Conservation (phyloP, 2,113 vertebrate species). For the Protomyctophum bolini region DNA sequence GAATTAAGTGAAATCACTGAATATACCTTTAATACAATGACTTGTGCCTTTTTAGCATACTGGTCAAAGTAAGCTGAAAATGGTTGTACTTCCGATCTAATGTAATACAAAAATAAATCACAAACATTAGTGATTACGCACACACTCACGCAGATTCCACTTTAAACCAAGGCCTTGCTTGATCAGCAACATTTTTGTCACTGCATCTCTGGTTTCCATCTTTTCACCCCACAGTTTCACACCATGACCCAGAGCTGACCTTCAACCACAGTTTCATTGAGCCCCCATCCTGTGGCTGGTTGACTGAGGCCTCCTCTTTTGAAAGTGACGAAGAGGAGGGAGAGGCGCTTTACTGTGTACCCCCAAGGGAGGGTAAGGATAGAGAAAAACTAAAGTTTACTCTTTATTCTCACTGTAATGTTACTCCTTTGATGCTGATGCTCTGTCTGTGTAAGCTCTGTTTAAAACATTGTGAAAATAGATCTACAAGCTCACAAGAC, state of each 20-base stretch:
- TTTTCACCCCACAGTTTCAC: constrained; percentile 82
- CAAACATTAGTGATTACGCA: no score
- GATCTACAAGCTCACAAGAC: no score
- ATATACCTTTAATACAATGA: no score
- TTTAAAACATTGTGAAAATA: no score
- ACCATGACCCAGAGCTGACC: constrained; percentile 91
- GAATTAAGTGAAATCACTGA: no score
- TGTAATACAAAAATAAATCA: no score
- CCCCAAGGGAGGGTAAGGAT: constrained; percentile 87
- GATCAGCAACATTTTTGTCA: not conserved
- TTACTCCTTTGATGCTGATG: no score
- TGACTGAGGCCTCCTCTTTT: constrained; percentile 88
- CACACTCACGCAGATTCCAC: no score
- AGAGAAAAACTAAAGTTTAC: not conserved
- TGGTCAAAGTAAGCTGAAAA: no score
- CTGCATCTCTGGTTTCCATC: constrained; percentile 1
- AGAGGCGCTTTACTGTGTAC: constrained; percentile 86
- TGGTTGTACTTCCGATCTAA: no score
- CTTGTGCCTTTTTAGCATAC: no score
- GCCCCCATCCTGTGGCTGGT: constrained; percentile 88
- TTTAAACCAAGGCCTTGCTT: not conserved
- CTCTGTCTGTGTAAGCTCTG: no score
- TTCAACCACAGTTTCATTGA: constrained; percentile 99
- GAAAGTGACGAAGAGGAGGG: constrained; percentile 85
- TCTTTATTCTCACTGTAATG: not conserved